Base-by-base conservation (phyloP, 1,140 invertebrate species). In the Phortica variegata region DNA sequence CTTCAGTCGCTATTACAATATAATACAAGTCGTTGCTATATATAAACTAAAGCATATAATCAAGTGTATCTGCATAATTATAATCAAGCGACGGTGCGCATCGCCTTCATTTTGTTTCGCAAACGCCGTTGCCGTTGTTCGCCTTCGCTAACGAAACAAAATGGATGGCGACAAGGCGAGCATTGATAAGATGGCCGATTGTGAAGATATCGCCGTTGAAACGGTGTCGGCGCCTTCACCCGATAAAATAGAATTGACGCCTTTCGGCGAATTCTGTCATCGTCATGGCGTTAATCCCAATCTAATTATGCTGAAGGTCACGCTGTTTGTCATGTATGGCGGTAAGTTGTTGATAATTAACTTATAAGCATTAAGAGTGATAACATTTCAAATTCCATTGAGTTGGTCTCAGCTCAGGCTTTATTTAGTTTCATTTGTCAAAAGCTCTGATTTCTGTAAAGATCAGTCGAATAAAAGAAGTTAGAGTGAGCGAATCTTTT, bases 281-380 rank as follows among this genome's bases (percentile, higher is more conserved):
- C 58, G 65, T 12, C 60, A 39, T 21, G 77, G 80, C 45, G 84
- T 88, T 52, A 88, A 88, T 77, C 83, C 84, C 42, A 87, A 87
- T 75, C 75, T 88, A 44, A 80, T 88, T 55, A 87, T 87, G 82
- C 79, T 91, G 50, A 90, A 91, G 81, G 79, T 89, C 53, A 86
- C 86, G 32, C 77, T 89, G 6, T 90, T 91, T 74, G 84, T 89
- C 59, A 87, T 88, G 81, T 89, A 88, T 71, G 88, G 88, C 77
- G 84, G 85, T 86, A 78, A 75, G 72, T 74, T 52, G 29, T 9
- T 16, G 10, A 41, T 12, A 23, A 41, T 18, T 43, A 36, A 45
- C 19, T 15, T 34, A n/a, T 12, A 42, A n/a, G n/a, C n/a, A n/a
- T n/a, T n/a, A n/a, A n/a, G n/a, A n/a, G n/a, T n/a, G n/a, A n/a